A percentile compares a stretch with the other conserved stretches of the same genome.
phyloP scores from a whole-genome alignment of 2,113 vertebrate species.

The Amblyornis subalaris region DNA sequence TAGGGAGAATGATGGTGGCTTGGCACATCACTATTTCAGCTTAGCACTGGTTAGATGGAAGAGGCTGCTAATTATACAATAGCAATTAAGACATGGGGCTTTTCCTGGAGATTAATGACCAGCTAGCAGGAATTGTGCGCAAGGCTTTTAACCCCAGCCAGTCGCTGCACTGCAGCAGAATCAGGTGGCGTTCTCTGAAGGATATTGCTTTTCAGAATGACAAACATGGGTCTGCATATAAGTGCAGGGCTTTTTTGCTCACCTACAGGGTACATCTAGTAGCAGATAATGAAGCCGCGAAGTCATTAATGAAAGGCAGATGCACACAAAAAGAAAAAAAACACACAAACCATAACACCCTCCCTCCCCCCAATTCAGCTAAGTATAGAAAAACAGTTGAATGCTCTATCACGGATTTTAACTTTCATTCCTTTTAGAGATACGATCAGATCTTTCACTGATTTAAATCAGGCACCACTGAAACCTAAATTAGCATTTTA shows the following conservation, averaged over 20 bases:
- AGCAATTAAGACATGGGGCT: conserved; percentile 36
- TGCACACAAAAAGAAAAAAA: not conserved
- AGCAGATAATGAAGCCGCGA: not conserved
- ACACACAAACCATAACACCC: not conserved
- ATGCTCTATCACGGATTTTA: not conserved
- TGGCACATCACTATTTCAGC: not conserved
- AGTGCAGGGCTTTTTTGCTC: not conserved
- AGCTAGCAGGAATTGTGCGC: not conserved
- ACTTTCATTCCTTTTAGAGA: not conserved
- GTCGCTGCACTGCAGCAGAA: conserved; percentile 26
- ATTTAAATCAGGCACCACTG: not conserved
- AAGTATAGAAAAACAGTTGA: not conserved
- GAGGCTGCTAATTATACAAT: conserved; percentile 43
- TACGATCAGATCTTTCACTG: not conserved
- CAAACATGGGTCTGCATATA: not conserved
- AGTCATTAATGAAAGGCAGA: not conserved
- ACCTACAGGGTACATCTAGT: not conserved
- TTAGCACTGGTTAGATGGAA: conserved; percentile 12
- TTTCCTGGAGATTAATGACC: conserved; percentile 58
- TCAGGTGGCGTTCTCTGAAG: not conserved
- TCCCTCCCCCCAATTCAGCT: not conserved
- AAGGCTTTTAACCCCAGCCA: conserved; percentile 41
- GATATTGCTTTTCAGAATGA: not conserved
- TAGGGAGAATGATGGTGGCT: not conserved
- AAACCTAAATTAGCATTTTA: not conserved